Evolutionary conservation across 1,140 invertebrate genomes (phyloP), one percentile per base, ranked within the genome.

Genomic region (Venustaconcha ellipsiformis): DNA sequence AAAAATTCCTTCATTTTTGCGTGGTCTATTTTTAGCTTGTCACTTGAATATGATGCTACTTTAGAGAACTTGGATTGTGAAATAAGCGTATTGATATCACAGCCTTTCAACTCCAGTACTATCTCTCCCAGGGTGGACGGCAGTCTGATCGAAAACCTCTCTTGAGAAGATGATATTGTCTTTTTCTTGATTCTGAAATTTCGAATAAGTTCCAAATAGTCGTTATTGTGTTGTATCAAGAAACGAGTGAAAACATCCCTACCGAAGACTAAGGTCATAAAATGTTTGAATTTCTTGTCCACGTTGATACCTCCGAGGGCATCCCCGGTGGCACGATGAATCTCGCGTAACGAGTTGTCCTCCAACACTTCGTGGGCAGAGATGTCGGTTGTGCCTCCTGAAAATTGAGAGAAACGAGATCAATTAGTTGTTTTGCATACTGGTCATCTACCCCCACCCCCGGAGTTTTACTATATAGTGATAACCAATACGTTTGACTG

Each of bases 351-450:
- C 30, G 57, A 66, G 14, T 64, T 69, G 17, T 70, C 68, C 57
- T 37, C 60, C 48, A 71, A 48, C 26, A 76, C 59, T 57, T 76
- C 68, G 56, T 76, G 74, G 5, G 74, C 74, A 8, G 74, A 70
- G 63, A 76, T 76, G 55, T 76, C 74, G 11, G 74, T 69, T n/a
- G 74, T 76, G n/a, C 74, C 74, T 20, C 74, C 74, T 76, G 18
- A 3, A 60, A 30, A 23, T 59, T 62, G 20, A n/a, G 59, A 48
- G 11, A 48, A 48, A 48, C 37, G 37, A 48, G 37, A 48, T 48
- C 37, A 8, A 48, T 48, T 4, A 48, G 4, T 48, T 48, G 11
- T 48, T 48, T 48, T 48, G 37, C 37, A 48, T 48, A 48, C 37
- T 11, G 11, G 6, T 48, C 37, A 48, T 11, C 37, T 1, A 48